Base-by-base conservation (phyloP, 2,113 vertebrate species). In the Micromys minutus region DNA sequence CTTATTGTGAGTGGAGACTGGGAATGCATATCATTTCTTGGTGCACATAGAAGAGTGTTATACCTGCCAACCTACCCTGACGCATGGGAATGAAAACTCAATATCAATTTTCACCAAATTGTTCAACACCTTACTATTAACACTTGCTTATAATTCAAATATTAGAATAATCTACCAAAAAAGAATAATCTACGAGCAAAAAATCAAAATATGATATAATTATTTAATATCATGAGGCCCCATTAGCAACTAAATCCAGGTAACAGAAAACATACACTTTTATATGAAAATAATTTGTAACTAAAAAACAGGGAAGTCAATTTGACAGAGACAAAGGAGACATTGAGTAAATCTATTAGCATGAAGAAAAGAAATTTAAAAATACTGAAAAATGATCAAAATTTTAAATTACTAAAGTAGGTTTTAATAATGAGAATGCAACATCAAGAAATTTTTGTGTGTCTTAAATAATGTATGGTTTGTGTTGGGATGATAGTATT, bases 1-100 rank as follows among this genome's bases (percentile, higher is more conserved):
- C 19, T 39, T 47, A 2, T 9, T 76, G 6, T 93, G 26, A 91
- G 65, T 67, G 26, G 17, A 63, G 8, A 71, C 26, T 31, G 42
- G 0, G 24, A 72, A 50, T 16, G 2, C 4, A 34, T 5, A 59
- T 5, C 21, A 1, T 24, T 76, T 19, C 9, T 59, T 85, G 0
- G 31, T 93, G 42, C 31, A 15, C 22, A 3, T 7, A 36, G 55
- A 36, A 61, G 67, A 80, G 17, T 39, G 11, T 57, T 59, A 29
- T 50, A 21, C 8, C 5, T 77, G 12, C 10, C 61, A 71, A 9
- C 29, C 69, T 52, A 63, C 45, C 1, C n/a, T 42, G 80, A 29
- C 83, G 17, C 10, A 1, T 83, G 52, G 21, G 12, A 76, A 61
- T 4, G 3, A 0, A 47, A 92, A 11, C 2, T 50, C 63, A 26